Evolutionary conservation across 2,888 invertebrate species (phyloP), one percentile per base, ranked within the genome.

Genomic region (Cheilosia urbana): DNA sequence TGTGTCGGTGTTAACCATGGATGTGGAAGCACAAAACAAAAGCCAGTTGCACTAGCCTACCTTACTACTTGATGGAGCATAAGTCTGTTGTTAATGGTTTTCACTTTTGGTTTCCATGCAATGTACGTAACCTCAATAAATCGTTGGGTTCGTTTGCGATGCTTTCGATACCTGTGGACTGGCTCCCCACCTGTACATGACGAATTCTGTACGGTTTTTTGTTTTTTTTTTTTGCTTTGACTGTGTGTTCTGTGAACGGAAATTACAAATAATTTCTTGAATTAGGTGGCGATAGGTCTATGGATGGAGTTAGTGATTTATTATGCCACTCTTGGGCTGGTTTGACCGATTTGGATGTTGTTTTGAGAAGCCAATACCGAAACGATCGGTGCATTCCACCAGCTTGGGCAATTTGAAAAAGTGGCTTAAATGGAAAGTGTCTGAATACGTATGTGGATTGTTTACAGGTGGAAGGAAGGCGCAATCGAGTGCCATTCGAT

Each of bases 51-150:
- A 55, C 30, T 30, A 1, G 49, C 19, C 9, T 49, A 11, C 58
- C 19, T 1, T 57, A 47, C 7, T 37, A 57, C 27, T 53, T 65
- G 30, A 72, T 37, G 37, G 30, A 34, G 58, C 21, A 15, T 58
- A 9, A 13, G 73, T 73, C 24, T 57, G 34, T 69, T 75, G 79
- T 79, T 79, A 65, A 73, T 76, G 60, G 79, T 84, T 84, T 80
- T 84, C 84, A 84, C 84, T 84, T 84, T 84, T 84, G 47, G 80
- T 84, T 84, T 84, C 55, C 80, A 84, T 79, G 69, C 58, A 47
- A 71, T 53, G 9, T 30, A 75, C 47, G 60, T 79, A 84, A 80
- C 84, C 84, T 80, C 84, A 84, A 84, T 84, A 80, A 84, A 75
- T 76, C 60, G 55, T 49, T 55, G 58, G 30, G 24, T 30, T 66